A percentile compares a stretch with the other conserved stretches of the same genome.
phyloP scores from a whole-genome alignment of 2,797 vertebrate species.

The Xenopus petersii region DNA sequence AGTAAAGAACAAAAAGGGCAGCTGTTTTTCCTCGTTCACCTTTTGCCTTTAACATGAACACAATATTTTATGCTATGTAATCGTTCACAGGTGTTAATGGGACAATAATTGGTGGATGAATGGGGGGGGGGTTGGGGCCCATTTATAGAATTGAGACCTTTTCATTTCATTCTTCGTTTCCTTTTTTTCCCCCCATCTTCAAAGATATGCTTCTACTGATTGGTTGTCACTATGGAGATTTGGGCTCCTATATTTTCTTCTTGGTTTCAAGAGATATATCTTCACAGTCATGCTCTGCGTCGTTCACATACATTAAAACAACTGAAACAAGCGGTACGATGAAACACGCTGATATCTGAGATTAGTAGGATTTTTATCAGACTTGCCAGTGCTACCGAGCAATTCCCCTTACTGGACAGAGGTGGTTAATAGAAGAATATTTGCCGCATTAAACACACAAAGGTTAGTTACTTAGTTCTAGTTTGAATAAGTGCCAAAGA shows the following conservation, averaged over 20 bases:
- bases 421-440: not conserved
- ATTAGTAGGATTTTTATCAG: not conserved
- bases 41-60: not conserved
- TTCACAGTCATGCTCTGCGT: conserved; percentile 10
- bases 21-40: not conserved
- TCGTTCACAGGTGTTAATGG: conserved; percentile 49
- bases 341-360: not conserved
- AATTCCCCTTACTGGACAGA: not conserved
- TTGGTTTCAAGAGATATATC: conserved; percentile 40
- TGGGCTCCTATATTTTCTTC: conserved; percentile 37
- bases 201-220: conserved; percentile 35
- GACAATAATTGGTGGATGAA: conserved; percentile 42
- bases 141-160: conserved; percentile 43
- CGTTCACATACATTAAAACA: conserved; percentile 39
- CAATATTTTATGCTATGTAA: conserved; percentile 40
- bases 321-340: conserved; percentile 23
- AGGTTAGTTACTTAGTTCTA: not conserved
- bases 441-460: conserved; percentile 4
- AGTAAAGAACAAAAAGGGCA: conserved; percentile 18
- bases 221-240: conserved; percentile 50
- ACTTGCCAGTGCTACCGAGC: not conserved
- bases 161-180: conserved; percentile 33
- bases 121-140: conserved; percentile 28
- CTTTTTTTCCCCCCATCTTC: conserved; percentile 20
- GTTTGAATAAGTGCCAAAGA: not conserved